A percentile compares a stretch with the other conserved stretches of the same genome.
Conservation (phyloP, 1,140 invertebrate species). For the Pachypeltis micranthus region DNA sequence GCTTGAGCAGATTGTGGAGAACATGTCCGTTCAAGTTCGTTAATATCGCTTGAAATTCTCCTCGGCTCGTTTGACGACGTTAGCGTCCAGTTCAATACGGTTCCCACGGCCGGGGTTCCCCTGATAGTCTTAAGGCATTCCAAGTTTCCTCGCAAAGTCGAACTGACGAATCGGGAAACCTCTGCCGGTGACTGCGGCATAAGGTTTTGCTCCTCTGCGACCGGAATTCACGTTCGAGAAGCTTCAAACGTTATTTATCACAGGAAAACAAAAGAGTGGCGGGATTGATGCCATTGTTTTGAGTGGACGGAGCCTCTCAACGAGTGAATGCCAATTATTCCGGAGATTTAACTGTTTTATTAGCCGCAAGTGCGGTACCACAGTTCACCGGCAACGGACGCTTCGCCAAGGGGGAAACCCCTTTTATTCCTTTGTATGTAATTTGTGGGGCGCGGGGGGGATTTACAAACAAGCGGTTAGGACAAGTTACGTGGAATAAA, state of each 20-base stretch:
- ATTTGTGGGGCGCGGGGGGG: slow-evolving; percentile 6
- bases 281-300: slow-evolving; percentile 5
- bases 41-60: no score
- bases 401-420: not conserved
- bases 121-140: no score
- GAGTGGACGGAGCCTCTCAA: not conserved
- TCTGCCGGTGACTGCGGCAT: no score
- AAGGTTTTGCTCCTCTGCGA: no score
- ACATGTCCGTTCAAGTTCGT: no score
- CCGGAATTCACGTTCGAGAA: no score
- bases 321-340: slow-evolving; percentile 6
- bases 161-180: no score
- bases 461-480: slow-evolving; percentile 16
- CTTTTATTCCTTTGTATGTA: slow-evolving; percentile 11
- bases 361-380: slow-evolving; percentile 3
- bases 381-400: not conserved
- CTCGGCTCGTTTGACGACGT: no score
- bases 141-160: no score
- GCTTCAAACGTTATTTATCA: slow-evolving; percentile 1
- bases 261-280: not conserved
- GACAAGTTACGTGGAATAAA: slow-evolving; percentile 17
- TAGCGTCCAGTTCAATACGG: no score
- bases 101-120: no score
- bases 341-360: slow-evolving; percentile 2
- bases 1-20: no score